Conservation (phyloP, 1,140 invertebrate species). For the Drosophila parvula region DNA sequence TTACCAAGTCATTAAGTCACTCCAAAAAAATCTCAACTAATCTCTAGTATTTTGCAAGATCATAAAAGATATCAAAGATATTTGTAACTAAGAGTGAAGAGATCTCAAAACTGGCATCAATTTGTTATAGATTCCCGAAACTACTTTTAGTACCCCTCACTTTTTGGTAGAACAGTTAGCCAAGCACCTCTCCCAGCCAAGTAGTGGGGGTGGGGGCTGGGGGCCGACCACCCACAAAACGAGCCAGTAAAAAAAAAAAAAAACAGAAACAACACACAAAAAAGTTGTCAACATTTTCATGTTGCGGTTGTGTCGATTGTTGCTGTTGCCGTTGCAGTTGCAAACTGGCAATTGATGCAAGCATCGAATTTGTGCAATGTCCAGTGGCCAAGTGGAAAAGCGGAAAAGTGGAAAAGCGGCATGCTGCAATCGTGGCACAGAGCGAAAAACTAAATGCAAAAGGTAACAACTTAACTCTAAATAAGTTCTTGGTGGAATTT, state of each 20-base stretch:
- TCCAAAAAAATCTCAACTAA: background rate
- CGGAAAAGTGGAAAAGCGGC: conserved; percentile 34
- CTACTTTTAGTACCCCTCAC: background rate
- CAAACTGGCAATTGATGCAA: conserved; percentile 27
- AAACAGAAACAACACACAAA: conserved; percentile 9
- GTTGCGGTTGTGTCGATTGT: conserved; percentile 39
- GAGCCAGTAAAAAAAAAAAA: conserved; percentile 1
- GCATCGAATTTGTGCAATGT: conserved; percentile 56
- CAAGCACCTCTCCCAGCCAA: conserved; percentile 24
- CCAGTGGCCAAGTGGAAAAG: conserved; percentile 51
- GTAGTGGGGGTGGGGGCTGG: background rate
- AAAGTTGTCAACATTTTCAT: conserved; percentile 64
- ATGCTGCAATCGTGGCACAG: conserved; percentile 20
- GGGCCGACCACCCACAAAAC: conserved; percentile 37
- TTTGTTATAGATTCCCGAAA: background rate
- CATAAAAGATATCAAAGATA: background rate
- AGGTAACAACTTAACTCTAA: no score
- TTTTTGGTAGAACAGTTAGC: conserved; percentile 22
- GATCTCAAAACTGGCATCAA: background rate
- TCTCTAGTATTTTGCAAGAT: background rate
- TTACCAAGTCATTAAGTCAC: background rate
- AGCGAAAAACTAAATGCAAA: background rate
- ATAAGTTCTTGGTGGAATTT: no score
- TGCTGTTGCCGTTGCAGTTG: conserved; percentile 27
- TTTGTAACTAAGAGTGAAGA: background rate